Conservation (phyloP, 2,113 vertebrate genomes). For the Anarhynchus alexandrinus region DNA sequence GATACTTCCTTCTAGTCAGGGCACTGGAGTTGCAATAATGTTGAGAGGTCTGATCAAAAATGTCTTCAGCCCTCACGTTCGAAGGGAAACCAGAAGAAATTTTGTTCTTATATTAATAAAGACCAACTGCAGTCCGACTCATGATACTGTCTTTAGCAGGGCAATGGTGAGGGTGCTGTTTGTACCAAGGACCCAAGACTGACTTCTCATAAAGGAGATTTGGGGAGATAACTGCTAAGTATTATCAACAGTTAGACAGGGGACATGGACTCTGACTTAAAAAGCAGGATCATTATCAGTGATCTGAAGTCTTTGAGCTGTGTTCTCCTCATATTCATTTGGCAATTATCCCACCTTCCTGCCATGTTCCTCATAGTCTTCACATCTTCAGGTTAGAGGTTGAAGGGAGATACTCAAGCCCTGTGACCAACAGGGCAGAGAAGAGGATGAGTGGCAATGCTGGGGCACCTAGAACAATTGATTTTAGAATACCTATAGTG, state of each 20-base stretch:
- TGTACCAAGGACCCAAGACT: neutral
- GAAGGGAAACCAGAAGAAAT: neutral
- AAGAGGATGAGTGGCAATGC: neutral
- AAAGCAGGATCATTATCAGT: neutral
- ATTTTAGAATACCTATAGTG: neutral
- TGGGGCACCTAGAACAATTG: neutral
- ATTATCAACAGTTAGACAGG: neutral
- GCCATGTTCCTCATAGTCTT: neutral
- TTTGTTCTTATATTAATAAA: neutral
- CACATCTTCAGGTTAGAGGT: neutral
- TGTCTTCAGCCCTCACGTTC: neutral
- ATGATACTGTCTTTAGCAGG: neutral
- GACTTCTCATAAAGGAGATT: neutral
- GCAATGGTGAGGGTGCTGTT: neutral
- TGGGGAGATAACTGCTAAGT: neutral
- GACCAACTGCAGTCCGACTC: rapidly evolving
- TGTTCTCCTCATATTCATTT: neutral
- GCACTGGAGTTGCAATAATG: neutral
- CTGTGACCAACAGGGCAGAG: neutral
- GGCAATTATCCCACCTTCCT: neutral
- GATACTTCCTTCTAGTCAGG: neutral
- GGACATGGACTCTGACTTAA: neutral
- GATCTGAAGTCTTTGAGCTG: neutral
- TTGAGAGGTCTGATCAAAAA: neutral
- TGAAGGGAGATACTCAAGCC: neutral